phyloP scores from a whole-genome alignment of 1,140 invertebrate genomes.

The Mamestra configurata region DNA sequence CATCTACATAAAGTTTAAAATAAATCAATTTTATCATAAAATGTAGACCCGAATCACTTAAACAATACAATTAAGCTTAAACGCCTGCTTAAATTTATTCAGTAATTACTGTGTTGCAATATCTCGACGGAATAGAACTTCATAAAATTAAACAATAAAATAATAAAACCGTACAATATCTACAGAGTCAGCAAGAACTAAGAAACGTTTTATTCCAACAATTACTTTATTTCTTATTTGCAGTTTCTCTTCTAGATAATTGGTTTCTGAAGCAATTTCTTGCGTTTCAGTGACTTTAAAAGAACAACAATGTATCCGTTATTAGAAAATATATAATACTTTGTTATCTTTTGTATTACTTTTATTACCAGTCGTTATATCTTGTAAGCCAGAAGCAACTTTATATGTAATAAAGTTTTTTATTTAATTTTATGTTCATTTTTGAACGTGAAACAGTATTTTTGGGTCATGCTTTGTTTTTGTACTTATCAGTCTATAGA shows the following conservation, averaged over 20 bases:
- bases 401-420: background rate
- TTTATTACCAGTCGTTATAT: slow-evolving; percentile 11
- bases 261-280: slow-evolving; percentile 27
- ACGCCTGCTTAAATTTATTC: too few species aligned
- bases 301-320: slow-evolving; percentile 14
- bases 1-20: too few species aligned
- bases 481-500: too few species aligned
- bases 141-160: slow-evolving; percentile 5
- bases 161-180: background rate
- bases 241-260: slow-evolving; percentile 33
- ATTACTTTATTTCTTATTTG: slow-evolving; percentile 33
- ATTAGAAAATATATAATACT: background rate
- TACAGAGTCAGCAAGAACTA: background rate
- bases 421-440: too few species aligned
- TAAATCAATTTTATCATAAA: too few species aligned
- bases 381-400: background rate
- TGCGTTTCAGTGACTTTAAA: slow-evolving; percentile 19
- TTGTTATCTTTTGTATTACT: slow-evolving; percentile 22
- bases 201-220: slow-evolving; percentile 13
- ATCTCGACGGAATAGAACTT: background rate
- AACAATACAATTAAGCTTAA: too few species aligned
- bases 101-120: too few species aligned
- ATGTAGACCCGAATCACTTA: too few species aligned
- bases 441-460: too few species aligned
- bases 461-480: too few species aligned